Evolutionary conservation across 2,888 invertebrate genomes (phyloP).

Genomic region (Octonoba sinensis): DNA sequence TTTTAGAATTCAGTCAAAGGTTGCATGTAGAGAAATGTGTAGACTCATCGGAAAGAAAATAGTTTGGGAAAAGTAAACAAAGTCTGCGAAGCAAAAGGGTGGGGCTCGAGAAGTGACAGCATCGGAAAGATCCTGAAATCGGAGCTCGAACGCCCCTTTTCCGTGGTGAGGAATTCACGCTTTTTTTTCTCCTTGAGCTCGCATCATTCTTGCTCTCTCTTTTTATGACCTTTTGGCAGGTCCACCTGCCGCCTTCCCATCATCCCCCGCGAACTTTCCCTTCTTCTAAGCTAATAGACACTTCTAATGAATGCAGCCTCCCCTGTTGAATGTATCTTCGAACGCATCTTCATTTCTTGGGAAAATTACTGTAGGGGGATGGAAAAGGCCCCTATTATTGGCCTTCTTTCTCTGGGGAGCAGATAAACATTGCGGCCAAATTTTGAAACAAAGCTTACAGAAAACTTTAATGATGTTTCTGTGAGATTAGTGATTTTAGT

Average conservation of each 20-base stretch:
- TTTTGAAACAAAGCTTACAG: too few species aligned
- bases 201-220: slow-evolving; percentile 21
- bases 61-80: too few species aligned
- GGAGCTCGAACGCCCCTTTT: slow-evolving; percentile 26
- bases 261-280: slow-evolving; percentile 4
- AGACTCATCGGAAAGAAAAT: too few species aligned
- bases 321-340: slow-evolving; percentile 50
- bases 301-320: slow-evolving; percentile 55
- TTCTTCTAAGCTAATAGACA: slow-evolving; percentile 56
- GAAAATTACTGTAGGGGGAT: slow-evolving; percentile 40
- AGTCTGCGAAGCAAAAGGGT: not conserved
- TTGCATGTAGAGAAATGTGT: too few species aligned
- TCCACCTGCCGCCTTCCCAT: slow-evolving; percentile 57
- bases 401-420: slow-evolving; percentile 9
- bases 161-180: slow-evolving; percentile 13
- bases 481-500: too few species aligned
- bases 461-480: too few species aligned
- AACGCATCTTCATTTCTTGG: slow-evolving; percentile 47
- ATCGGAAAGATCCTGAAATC: slow-evolving; percentile 27
- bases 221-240: slow-evolving; percentile 52
- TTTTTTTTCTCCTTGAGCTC: slow-evolving; percentile 25
- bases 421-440: slow-evolving; percentile 31
- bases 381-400: not conserved
- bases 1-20: too few species aligned
- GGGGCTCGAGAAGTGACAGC: not conserved